Percentiles rank a stretch among this genome's conserved stretches.
Evolutionary conservation across 2,888 invertebrate species (phyloP).

Genomic region (Lasioglossum calceatum): DNA sequence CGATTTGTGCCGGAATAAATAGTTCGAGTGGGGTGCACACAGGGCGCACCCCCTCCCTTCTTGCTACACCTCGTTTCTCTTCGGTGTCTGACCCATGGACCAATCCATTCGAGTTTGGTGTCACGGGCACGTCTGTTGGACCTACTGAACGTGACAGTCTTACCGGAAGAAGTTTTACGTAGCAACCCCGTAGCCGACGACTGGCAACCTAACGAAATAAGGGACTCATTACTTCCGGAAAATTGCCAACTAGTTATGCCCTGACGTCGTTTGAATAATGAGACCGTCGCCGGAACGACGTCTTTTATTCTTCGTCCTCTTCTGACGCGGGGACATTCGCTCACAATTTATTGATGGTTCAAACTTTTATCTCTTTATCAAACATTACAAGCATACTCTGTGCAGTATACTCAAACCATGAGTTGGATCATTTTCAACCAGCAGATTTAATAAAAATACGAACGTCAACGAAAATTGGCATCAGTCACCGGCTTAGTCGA

Average conservation of each 20-base stretch:
- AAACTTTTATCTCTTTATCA: not conserved
- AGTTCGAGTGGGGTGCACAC: constrained; percentile 68
- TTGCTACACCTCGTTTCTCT: constrained; percentile 64
- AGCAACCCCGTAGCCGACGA: constrained; percentile 52
- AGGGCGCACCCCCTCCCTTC: constrained; percentile 19
- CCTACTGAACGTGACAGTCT: constrained; percentile 79
- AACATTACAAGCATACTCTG: not conserved
- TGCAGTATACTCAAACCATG: not conserved
- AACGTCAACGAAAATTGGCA: not conserved
- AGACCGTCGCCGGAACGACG: constrained; percentile 18
- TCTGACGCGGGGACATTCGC: not conserved
- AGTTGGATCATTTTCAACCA: not conserved
- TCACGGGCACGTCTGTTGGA: constrained; percentile 79
- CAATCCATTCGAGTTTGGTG: constrained; percentile 74
- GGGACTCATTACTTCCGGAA: constrained; percentile 42
- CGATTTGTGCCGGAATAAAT: constrained; percentile 84
- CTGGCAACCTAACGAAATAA: constrained; percentile 56
- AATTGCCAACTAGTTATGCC: constrained; percentile 29
- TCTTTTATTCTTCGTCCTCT: not conserved
- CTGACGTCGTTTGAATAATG: constrained; percentile 19
- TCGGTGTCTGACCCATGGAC: constrained; percentile 61
- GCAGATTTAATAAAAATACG: not conserved
- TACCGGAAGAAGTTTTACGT: constrained; percentile 68
- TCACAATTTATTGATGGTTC: not conserved
- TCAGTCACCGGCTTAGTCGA: not conserved